Evolutionary conservation across 92 coral and sea anemone species (phyloP), one percentile per base, ranked within the genome.

Genomic region (Heliopora coerulea): DNA sequence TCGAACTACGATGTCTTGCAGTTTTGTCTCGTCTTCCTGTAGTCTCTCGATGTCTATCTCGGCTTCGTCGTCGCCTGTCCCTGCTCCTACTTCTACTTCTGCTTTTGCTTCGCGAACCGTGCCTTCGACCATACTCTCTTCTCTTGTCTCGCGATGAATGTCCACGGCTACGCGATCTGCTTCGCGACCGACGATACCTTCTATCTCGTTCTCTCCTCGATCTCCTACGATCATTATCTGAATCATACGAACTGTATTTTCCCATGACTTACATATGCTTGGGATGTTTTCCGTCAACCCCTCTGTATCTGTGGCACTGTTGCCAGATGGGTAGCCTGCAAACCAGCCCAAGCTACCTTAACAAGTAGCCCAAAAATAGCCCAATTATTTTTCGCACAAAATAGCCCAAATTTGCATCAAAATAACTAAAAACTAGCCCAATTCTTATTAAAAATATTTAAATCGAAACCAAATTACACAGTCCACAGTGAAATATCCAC

Each of bases 211-310:
- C 70, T 62, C 62, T 52, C 32, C 77, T 56, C 20, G 77, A 70
- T 54, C 67, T 76, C 80, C 89, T 67, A 83, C 89, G 80, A 65
- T 86, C 85, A 23, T 84, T 89, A 63, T 92, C 97, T 1, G 97
- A 92, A 65, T 88, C 96, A 14, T 70, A 37, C 11, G 96, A 87
- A 75, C 88, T 83, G 56, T 88, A 66, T 44, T 85, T 82, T 60
- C 88, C 97, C 97, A 92, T 92, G 25, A 50, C 32, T 11, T 42
- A 50, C n/a, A n/a, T n/a, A n/a, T n/a, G n/a, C n/a, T n/a, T n/a
- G n/a, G n/a, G n/a, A n/a, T n/a, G n/a, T n/a, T n/a, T n/a, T n/a
- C n/a, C n/a, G n/a, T n/a, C n/a, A n/a, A n/a, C n/a, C n/a, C n/a
- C n/a, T n/a, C n/a, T n/a, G n/a, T n/a, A n/a, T n/a, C n/a, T n/a